Percentiles rank a stretch among this genome's conserved stretches.
Evolutionary conservation across 2,113 vertebrate genomes (phyloP).

Genomic region (Sander lucioperca): DNA sequence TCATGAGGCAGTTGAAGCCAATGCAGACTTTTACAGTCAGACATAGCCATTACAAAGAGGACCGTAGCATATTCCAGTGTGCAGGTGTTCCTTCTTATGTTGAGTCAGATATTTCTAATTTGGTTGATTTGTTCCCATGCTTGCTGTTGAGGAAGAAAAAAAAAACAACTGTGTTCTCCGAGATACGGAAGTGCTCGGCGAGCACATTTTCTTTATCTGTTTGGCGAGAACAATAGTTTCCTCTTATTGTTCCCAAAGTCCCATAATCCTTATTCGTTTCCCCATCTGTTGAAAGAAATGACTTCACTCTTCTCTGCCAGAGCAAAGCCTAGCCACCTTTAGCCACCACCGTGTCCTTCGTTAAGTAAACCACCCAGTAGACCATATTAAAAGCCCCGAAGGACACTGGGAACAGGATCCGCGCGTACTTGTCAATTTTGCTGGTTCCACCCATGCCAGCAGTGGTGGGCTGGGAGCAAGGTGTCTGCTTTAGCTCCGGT

Average conservation of each 20-base stretch:
- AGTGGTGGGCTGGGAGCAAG: slow-evolving; percentile 83
- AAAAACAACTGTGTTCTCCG: slow-evolving; percentile 39
- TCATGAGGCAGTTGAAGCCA: slow-evolving; percentile 52
- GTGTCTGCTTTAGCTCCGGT: slow-evolving; percentile 85
- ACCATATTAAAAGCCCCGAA: slow-evolving; percentile 99
- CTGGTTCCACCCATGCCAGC: slow-evolving; percentile 90
- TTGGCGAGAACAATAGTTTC: slow-evolving; percentile 46
- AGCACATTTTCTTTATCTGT: slow-evolving; percentile 52
- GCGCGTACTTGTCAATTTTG: slow-evolving; percentile 99
- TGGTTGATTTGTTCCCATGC: slow-evolving; percentile 58
- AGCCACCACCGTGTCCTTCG: slow-evolving; percentile 96
- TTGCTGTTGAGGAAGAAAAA: slow-evolving; percentile 60
- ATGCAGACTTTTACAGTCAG: slow-evolving; percentile 49
- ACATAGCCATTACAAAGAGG: slow-evolving; percentile 57
- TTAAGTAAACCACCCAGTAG: slow-evolving; percentile 99
- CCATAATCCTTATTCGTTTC: slow-evolving; percentile 41
- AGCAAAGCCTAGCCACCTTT: slow-evolving; percentile 84
- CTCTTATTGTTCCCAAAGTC: slow-evolving; percentile 51
- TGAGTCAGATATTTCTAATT: slow-evolving; percentile 61
- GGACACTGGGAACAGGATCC: slow-evolving; percentile 98
- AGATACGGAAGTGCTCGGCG: slow-evolving; percentile 36
- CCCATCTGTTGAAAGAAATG: slow-evolving; percentile 28
- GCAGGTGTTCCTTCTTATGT: slow-evolving; percentile 49
- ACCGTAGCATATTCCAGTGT: slow-evolving; percentile 54
- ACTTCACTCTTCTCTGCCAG: neutral